Evolutionary conservation across 2,888 invertebrate species (phyloP).

Genomic region (Phalera bucephala): DNA sequence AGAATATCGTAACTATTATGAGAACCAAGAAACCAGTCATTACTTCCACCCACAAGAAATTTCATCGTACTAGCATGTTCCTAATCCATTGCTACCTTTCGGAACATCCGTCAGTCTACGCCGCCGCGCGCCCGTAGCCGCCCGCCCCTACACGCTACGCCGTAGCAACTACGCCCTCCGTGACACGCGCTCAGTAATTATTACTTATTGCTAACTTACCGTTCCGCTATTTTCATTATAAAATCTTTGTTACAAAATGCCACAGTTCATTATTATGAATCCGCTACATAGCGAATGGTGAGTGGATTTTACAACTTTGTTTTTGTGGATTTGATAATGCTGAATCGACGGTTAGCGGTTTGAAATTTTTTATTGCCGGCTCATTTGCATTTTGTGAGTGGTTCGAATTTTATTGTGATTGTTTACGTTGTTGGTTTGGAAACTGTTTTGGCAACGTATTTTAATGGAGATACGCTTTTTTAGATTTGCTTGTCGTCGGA

Average conservation of each 20-base stretch:
- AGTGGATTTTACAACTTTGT: constrained; percentile 7
- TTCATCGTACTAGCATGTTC: too few relatives aligned
- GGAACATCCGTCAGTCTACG: constrained; percentile 40
- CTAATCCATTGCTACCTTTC: constrained; percentile 7
- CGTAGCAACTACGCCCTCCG: constrained; percentile 36
- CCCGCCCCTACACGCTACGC: constrained; percentile 49
- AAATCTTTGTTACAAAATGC: constrained; percentile 1
- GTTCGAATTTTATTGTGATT: too few relatives aligned
- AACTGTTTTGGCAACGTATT: neutral
- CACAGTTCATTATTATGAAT: constrained; percentile 3
- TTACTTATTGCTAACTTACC: too few relatives aligned
- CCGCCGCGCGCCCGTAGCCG: constrained; percentile 44
- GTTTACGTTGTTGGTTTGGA: too few relatives aligned
- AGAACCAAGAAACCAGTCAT: too few relatives aligned
- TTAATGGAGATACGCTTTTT: neutral
- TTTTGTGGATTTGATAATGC: constrained; percentile 1
- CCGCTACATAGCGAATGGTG: constrained; percentile 13
- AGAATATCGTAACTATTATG: too few relatives aligned
- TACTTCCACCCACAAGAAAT: too few relatives aligned
- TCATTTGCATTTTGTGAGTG: constrained; percentile 19
- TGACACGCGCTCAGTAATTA: too few relatives aligned
- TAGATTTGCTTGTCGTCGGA: too few relatives aligned
- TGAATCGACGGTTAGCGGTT: constrained; percentile 16
- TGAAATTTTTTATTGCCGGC: constrained; percentile 22
- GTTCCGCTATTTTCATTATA: too few relatives aligned